Percentiles rank a stretch among this genome's conserved stretches.
Evolutionary conservation across 2,797 vertebrate genomes (phyloP).

Genomic region (Momotus momota): DNA sequence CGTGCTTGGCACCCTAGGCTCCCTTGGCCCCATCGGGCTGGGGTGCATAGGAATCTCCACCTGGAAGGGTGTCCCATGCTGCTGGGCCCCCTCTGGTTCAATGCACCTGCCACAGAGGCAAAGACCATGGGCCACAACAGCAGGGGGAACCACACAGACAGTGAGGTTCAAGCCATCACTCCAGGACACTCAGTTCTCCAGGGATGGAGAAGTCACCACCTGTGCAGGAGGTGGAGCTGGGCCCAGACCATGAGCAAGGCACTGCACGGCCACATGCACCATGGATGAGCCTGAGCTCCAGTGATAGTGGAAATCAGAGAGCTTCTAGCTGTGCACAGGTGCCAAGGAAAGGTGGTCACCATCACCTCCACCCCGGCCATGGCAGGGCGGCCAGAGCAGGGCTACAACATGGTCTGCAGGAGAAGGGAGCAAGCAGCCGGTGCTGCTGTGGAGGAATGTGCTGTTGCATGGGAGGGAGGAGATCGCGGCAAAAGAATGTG

Average conservation of each 20-base stretch:
- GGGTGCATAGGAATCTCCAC: not conserved
- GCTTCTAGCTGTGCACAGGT: not conserved
- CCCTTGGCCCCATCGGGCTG: not conserved
- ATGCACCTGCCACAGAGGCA: accelerated
- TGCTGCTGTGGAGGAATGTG: not conserved
- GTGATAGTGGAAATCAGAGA: accelerated
- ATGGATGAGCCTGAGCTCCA: not conserved
- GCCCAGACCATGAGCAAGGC: not conserved
- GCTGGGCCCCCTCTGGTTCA: accelerated
- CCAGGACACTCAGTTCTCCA: not conserved
- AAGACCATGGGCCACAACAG: not conserved
- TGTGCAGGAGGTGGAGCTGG: not conserved
- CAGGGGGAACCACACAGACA: not conserved
- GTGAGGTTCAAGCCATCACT: not conserved
- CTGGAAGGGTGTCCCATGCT: not conserved
- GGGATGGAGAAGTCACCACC: not conserved
- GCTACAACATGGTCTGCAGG: accelerated
- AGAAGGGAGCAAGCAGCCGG: not conserved
- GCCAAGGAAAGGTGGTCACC: not conserved
- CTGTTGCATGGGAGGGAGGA: constrained; percentile 19
- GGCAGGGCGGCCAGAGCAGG: not conserved
- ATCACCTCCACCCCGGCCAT: accelerated
- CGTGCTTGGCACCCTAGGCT: accelerated
- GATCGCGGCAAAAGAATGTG: constrained; percentile 73
- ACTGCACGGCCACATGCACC: accelerated